Conservation (phyloP, 30 jellyfish, hydroid and myxozoan genomes). For the Chrysaora quinquecirrha region DNA sequence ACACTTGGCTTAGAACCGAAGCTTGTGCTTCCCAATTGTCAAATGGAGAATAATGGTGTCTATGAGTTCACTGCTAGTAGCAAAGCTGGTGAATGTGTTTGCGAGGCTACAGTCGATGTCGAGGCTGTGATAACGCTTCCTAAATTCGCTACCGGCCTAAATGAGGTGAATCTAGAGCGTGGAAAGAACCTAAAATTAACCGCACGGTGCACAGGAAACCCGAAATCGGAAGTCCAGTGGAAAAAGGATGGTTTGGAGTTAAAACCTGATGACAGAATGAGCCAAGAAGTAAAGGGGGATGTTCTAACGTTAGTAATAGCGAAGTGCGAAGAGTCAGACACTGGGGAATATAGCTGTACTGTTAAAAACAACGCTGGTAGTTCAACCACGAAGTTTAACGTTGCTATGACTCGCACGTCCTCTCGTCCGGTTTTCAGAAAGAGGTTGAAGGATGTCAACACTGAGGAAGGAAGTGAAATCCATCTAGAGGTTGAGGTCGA, state of each 20-base stretch:
- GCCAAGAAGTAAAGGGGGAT: slow-evolving; percentile 24
- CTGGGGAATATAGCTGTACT: slow-evolving; percentile 57
- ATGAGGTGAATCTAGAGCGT: slow-evolving; percentile 26
- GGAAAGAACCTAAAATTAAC: slow-evolving; percentile 43
- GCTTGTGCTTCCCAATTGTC: slow-evolving; percentile 58
- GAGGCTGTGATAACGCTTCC: slow-evolving; percentile 62
- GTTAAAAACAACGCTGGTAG: slow-evolving; percentile 65
- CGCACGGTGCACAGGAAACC: slow-evolving; percentile 74
- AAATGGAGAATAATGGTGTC: slow-evolving; percentile 63
- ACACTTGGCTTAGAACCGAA: slow-evolving; percentile 52
- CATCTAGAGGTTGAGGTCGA: slow-evolving; percentile 59
- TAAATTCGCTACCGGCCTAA: slow-evolving; percentile 30
- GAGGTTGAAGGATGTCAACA: slow-evolving; percentile 55
- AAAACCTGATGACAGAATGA: slow-evolving; percentile 5
- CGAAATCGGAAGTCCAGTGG: slow-evolving; percentile 76
- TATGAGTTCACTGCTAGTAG: slow-evolving; percentile 76
- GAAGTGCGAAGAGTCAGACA: slow-evolving; percentile 32
- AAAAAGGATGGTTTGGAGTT: slow-evolving; percentile 53
- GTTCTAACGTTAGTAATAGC: slow-evolving; percentile 18
- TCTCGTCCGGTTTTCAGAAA: slow-evolving; percentile 71
- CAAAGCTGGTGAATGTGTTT: slow-evolving; percentile 63
- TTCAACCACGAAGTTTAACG: slow-evolving; percentile 14
- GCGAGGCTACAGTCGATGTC: slow-evolving; percentile 56
- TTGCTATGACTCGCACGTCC: slow-evolving; percentile 3
- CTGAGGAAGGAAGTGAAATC: slow-evolving; percentile 52